Conservation (phyloP, 2,797 vertebrate genomes). For the Tapirus indicus region DNA sequence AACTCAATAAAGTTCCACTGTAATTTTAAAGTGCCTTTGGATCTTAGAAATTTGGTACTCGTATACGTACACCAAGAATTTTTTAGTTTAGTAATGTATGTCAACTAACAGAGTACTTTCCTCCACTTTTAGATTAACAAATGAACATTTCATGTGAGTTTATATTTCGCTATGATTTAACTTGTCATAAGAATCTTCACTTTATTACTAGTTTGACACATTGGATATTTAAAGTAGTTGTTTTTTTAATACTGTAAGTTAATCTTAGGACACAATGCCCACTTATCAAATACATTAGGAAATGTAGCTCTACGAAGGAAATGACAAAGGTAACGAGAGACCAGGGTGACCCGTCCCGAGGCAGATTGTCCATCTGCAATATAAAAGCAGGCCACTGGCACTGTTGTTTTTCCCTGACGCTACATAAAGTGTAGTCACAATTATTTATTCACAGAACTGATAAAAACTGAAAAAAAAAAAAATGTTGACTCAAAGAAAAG, state of each 20-base stretch:
- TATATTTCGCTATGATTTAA: slow-evolving; percentile 27
- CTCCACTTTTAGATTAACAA: neutral
- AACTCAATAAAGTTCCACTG: neutral
- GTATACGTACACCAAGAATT: neutral
- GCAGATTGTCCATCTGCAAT: neutral
- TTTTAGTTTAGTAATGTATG: slow-evolving; percentile 24
- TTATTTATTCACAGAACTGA: slow-evolving; percentile 20
- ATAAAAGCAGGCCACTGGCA: neutral
- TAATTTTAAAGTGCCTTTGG: neutral
- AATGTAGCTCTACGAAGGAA: neutral
- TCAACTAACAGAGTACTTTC: neutral
- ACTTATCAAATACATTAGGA: neutral
- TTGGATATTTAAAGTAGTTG: slow-evolving; percentile 18
- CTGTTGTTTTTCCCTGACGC: neutral
- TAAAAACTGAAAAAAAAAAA: slow-evolving; percentile 31
- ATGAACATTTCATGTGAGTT: neutral
- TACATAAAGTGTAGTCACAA: slow-evolving; percentile 11
- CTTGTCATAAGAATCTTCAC: neutral
- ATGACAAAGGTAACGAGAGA: neutral
- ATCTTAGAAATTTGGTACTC: slow-evolving; percentile 48
- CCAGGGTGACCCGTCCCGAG: neutral
- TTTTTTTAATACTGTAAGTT: neutral
- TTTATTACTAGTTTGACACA: slow-evolving; percentile 7
- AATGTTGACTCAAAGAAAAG: neutral
- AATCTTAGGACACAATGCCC: neutral